These are phyloP conservation scores for Dasyornis broadbenti DNA, from an alignment of 2,113 vertebrate genomes.

Conservation along the genomic window DNA sequence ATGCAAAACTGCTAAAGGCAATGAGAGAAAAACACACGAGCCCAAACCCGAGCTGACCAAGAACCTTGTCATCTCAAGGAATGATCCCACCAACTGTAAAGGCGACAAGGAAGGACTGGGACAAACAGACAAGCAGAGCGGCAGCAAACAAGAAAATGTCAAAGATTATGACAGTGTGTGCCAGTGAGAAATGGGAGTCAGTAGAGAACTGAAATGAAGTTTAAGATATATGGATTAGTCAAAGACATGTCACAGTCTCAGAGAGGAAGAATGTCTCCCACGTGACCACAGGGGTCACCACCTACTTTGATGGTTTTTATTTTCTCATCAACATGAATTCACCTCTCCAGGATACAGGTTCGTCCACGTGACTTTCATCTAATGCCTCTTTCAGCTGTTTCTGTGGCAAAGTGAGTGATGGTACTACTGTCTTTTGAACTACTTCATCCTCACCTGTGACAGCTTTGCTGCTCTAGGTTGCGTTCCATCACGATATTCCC, in stretches of 20 bases:
- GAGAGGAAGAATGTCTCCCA: neutral
- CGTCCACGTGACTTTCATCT: neutral
- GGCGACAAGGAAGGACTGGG: neutral
- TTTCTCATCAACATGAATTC: neutral
- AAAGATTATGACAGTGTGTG: neutral
- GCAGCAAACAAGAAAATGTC: neutral
- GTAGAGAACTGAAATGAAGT: neutral
- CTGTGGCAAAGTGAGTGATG: neutral
- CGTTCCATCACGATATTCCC: neutral
- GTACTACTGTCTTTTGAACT: neutral
- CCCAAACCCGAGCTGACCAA: neutral
- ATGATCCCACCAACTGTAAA: neutral
- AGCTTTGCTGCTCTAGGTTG: neutral
- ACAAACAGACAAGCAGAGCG: neutral
- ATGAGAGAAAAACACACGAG: neutral
- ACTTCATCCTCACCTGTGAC: neutral
- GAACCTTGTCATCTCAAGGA: neutral
- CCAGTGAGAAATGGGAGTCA: neutral
- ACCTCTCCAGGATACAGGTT: neutral
- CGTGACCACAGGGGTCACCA: neutral
- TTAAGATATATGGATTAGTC: neutral
- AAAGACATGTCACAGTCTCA: neutral
- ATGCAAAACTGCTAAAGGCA: neutral
- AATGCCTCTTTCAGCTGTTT: neutral
- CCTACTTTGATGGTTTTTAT: neutral